Conservation (phyloP, 2,888 invertebrate species). For the Cryptocheilus praepositus region DNA sequence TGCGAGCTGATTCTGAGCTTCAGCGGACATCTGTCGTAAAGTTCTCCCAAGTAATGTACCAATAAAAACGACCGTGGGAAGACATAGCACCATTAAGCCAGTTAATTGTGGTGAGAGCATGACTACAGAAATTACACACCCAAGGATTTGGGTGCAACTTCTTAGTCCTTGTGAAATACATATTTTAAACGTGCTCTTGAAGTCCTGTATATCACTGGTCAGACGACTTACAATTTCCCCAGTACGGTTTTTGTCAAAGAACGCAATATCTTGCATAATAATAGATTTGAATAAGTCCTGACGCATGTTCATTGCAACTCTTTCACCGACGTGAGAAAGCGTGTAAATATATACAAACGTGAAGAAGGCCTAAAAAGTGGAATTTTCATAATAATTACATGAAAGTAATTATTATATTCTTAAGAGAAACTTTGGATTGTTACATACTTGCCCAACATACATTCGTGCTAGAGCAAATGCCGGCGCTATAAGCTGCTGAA, state of each 20-base stretch:
- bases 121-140: constrained; percentile 86
- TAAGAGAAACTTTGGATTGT: background rate
- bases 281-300: constrained; percentile 89
- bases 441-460: constrained; percentile 84
- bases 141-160: constrained; percentile 90
- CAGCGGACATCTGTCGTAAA: constrained; percentile 85
- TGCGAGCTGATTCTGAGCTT: constrained; percentile 90
- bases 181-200: constrained; percentile 96
- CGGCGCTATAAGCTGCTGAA: constrained; percentile 81
- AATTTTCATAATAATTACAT: constrained; percentile 11
- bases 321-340: constrained; percentile 91
- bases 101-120: constrained; percentile 95
- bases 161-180: constrained; percentile 94
- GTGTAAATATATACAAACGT: constrained; percentile 94
- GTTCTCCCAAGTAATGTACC: constrained; percentile 89
- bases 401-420: background rate
- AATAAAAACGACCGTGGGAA: constrained; percentile 90
- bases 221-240: constrained; percentile 94
- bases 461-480: constrained; percentile 81
- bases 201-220: constrained; percentile 96
- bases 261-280: constrained; percentile 89
- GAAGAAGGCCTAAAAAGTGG: constrained; percentile 81
- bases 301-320: constrained; percentile 88
- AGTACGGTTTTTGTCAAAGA: constrained; percentile 93
- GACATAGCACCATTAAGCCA: constrained; percentile 86